Evolutionary conservation across 2,113 vertebrate species (phyloP).

Genomic region (Spheniscus mendiculus): DNA sequence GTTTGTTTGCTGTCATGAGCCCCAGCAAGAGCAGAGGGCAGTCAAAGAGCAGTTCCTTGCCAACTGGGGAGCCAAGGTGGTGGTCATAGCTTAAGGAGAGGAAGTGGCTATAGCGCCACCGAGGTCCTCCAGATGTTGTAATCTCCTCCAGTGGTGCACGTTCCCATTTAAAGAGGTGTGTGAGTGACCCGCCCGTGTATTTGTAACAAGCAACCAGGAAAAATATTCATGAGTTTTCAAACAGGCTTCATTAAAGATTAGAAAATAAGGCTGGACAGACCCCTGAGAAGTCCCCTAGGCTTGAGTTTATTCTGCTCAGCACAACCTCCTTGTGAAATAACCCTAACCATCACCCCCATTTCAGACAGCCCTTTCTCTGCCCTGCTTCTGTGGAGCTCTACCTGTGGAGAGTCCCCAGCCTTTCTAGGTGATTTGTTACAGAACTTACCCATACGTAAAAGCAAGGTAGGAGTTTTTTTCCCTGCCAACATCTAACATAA

Average conservation of each 20-base stretch:
- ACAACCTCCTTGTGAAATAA: not conserved
- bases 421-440: not conserved
- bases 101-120: not conserved
- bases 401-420: not conserved
- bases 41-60: not conserved
- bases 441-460: not conserved
- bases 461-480: accelerated
- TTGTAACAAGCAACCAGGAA: not conserved
- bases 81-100: not conserved
- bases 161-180: not conserved
- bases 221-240: not conserved
- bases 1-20: not conserved
- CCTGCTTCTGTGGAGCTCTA: not conserved
- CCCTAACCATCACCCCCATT: accelerated
- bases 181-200: accelerated
- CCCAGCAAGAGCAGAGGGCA: not conserved
- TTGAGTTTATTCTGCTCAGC: not conserved
- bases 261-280: not conserved
- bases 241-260: not conserved
- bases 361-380: not conserved
- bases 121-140: not conserved
- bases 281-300: not conserved
- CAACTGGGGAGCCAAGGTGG: not conserved
- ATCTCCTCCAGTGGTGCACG: not conserved
- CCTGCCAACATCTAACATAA: not conserved